Evolutionary conservation across 1,140 invertebrate species (phyloP), one percentile per base, ranked within the genome.

Genomic region (Cyclargus thomasi): DNA sequence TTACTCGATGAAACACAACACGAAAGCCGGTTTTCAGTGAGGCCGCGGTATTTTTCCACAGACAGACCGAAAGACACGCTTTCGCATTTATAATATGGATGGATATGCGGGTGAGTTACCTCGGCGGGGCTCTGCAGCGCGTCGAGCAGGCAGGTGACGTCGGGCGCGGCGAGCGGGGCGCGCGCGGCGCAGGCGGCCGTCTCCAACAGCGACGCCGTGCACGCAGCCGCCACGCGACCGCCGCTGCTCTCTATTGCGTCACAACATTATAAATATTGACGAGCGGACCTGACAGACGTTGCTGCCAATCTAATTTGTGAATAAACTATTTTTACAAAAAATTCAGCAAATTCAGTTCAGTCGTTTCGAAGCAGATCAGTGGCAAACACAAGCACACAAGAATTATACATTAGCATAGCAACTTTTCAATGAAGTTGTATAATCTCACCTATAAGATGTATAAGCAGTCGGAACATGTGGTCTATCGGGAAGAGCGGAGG

Each of bases 381-480:
- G n/a, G n/a, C n/a, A n/a, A n/a, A n/a, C n/a, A n/a, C n/a, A n/a
- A n/a, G n/a, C n/a, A n/a, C n/a, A n/a, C n/a, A n/a, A n/a, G n/a
- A n/a, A n/a, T n/a, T n/a, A n/a, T n/a, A n/a, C n/a, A n/a, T n/a
- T n/a, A n/a, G n/a, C n/a, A n/a, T n/a, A n/a, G n/a, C n/a, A n/a
- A n/a, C n/a, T n/a, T n/a, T n/a, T n/a, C n/a, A n/a, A n/a, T n/a
- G n/a, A 7, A 29, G 29, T 29, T 7, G 8, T 29, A 8, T 29
- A 29, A 29, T 3, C 14, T 11, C 5, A 29, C 5, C 22, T 23
- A 47, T 39, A 10, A 18, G 55, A 59, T 59, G 10, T 47, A 98
- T 93, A 10, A 98, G 90, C 17, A 97, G 85, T 59, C 94, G 90
- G 74, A 98, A 94, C 92, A 99, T 95, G 68, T 96, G 93, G 75